These are phyloP conservation scores for Arrhamphus sclerolepis DNA, from an alignment of 2,797 vertebrate genomes.

Conservation along the genomic window DNA sequence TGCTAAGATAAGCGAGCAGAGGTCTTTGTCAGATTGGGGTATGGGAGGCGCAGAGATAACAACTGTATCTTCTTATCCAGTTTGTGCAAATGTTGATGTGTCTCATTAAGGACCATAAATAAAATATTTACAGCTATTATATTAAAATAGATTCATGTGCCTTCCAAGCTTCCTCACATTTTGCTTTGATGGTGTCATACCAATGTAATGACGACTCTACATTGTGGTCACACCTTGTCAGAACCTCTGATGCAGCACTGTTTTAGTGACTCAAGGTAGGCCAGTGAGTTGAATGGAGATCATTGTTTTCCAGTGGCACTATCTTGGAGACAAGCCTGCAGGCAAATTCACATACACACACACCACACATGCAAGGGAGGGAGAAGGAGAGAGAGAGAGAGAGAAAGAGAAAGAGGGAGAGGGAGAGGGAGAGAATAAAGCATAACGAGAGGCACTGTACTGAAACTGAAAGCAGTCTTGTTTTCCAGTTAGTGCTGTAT, in stretches of 20 bases:
- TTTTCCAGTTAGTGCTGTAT: background rate
- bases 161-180: background rate
- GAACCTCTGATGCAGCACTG: constrained; percentile 46
- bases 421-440: too few species aligned
- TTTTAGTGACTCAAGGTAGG: constrained; percentile 40
- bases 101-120: too few species aligned
- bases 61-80: too few species aligned
- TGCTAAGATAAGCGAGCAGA: too few species aligned
- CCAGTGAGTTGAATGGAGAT: constrained; percentile 52
- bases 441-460: constrained; percentile 3
- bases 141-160: background rate
- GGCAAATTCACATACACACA: constrained; percentile 6
- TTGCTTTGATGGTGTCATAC: constrained; percentile 6
- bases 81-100: too few species aligned
- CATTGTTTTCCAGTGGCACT: constrained; percentile 55
- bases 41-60: too few species aligned
- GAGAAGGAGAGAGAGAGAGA: too few species aligned
- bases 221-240: background rate
- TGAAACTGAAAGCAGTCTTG: background rate
- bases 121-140: too few species aligned
- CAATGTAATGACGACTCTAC: constrained; percentile 19
- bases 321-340: constrained; percentile 48
- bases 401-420: too few species aligned
- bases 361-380: background rate
- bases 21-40: too few species aligned